A percentile compares a stretch with the other conserved stretches of the same genome.
Conservation (phyloP, 1,140 invertebrate genomes). For the Maconellicoccus hirsutus region DNA sequence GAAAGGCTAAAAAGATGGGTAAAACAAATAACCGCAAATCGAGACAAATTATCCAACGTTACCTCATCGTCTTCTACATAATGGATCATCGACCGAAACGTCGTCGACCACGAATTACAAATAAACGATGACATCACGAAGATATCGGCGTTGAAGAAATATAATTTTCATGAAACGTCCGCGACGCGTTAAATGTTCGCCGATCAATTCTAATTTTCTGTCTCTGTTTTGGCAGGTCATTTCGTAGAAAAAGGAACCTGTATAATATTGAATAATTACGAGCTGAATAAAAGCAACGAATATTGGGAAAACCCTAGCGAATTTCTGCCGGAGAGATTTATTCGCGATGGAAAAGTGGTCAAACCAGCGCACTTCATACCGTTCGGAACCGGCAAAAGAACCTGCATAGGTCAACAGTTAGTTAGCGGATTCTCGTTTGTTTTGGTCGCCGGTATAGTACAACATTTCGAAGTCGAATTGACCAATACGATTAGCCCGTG, state of each 20-base stretch:
- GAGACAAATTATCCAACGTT: too few species aligned
- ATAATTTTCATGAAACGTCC: too few species aligned
- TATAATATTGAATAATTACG: slow-evolving; percentile 76
- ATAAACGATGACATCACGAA: too few species aligned
- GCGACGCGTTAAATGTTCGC: too few species aligned
- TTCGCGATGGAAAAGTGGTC: slow-evolving; percentile 38
- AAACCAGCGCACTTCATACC: slow-evolving; percentile 61
- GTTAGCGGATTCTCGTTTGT: slow-evolving; percentile 62
- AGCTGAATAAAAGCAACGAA: slow-evolving; percentile 58
- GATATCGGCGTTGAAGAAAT: too few species aligned
- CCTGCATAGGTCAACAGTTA: slow-evolving; percentile 75
- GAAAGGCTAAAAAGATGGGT: too few species aligned
- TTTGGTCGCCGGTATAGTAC: slow-evolving; percentile 56
- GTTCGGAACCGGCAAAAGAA: slow-evolving; percentile 72
- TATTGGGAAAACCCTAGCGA: slow-evolving; percentile 57
- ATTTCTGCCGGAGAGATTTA: slow-evolving; percentile 61
- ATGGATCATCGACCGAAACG: too few species aligned
- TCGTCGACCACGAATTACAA: too few species aligned
- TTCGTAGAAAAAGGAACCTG: slow-evolving; percentile 63
- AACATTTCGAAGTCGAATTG: slow-evolving; percentile 56
- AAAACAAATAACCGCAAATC: too few species aligned
- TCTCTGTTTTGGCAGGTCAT: slow-evolving; percentile 40
- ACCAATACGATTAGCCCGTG: slow-evolving; percentile 41
- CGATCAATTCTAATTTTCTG: too few species aligned
- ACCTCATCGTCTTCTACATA: too few species aligned